phyloP scores from a whole-genome alignment of 2,797 vertebrate species.

The Todus mexicanus region DNA sequence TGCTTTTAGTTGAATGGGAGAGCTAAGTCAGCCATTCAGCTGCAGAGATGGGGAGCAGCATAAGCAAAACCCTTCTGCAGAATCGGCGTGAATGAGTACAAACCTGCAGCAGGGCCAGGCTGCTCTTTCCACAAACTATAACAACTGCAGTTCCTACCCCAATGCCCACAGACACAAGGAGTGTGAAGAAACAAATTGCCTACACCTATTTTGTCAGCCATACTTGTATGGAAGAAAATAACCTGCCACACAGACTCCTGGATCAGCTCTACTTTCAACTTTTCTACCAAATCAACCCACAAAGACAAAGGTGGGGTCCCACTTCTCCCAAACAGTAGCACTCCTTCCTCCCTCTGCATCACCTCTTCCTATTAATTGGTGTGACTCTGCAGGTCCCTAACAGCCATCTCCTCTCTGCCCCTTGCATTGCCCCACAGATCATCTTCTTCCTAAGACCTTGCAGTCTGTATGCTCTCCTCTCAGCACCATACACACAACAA shows the following conservation, averaged over 20 bases:
- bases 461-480: not conserved
- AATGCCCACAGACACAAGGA: not conserved
- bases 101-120: not conserved
- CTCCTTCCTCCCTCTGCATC: not conserved
- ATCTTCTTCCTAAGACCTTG: not conserved
- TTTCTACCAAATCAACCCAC: not conserved
- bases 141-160: not conserved
- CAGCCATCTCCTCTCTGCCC: not conserved
- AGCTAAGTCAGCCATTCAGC: not conserved
- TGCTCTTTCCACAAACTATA: not conserved
- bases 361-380: fast-evolving
- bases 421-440: not conserved
- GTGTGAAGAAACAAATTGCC: not conserved
- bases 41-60: not conserved
- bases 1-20: not conserved
- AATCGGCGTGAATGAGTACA: not conserved
- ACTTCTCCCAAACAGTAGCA: not conserved
- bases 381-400: not conserved
- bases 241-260: not conserved
- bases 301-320: not conserved
- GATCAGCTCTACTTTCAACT: not conserved
- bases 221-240: not conserved
- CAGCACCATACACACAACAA: not conserved
- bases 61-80: not conserved
- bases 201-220: not conserved